Conservation (phyloP, 1,140 invertebrate genomes). For the Hycleus phaleratus region DNA sequence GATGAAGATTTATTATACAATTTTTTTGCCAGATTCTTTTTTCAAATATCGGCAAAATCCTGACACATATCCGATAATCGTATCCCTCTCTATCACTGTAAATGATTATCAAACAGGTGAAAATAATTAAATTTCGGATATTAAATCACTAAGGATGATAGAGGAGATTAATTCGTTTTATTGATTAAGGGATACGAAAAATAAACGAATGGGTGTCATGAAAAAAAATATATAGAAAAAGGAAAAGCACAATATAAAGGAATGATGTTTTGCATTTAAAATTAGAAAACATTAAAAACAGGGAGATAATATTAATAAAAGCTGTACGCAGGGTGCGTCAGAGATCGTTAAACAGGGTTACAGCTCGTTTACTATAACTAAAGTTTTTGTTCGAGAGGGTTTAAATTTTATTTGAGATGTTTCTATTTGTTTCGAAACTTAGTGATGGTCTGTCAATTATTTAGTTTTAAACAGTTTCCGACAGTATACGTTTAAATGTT, state of each 20-base stretch:
- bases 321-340: constrained; percentile 6
- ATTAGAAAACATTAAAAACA: constrained; percentile 2
- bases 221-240: too few relatives aligned
- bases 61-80: too few relatives aligned
- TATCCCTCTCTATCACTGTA: too few relatives aligned
- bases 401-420: constrained; percentile 13
- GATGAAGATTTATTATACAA: constrained; percentile 11
- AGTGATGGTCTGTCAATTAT: constrained; percentile 16
- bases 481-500: constrained; percentile 4
- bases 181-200: too few relatives aligned
- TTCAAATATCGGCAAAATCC: too few relatives aligned
- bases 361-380: constrained; percentile 13
- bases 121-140: too few relatives aligned
- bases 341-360: constrained; percentile 14
- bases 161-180: too few relatives aligned
- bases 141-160: too few relatives aligned
- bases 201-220: too few relatives aligned
- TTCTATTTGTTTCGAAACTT: constrained; percentile 6
- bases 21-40: too few relatives aligned
- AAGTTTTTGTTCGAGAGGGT: constrained; percentile 3
- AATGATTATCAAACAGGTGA: too few relatives aligned
- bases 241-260: not conserved
- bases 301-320: constrained; percentile 7
- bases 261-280: constrained; percentile 3
- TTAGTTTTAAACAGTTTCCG: constrained; percentile 14